A percentile compares a stretch with the other conserved stretches of the same genome.
Conservation (phyloP, 1,140 invertebrate species). For the Trissolcus basalis region DNA sequence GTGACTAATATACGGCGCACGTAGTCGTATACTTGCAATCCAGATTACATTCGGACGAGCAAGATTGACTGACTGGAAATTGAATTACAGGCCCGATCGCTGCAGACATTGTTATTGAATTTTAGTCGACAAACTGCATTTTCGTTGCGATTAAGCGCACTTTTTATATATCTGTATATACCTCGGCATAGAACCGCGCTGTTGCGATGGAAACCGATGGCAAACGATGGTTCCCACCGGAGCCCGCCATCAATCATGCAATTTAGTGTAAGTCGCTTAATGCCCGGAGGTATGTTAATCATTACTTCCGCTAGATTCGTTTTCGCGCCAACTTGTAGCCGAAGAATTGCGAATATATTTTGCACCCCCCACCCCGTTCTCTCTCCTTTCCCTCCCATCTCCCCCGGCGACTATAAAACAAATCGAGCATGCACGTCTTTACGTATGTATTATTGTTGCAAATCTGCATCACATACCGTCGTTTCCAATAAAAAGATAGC, state of each 20-base stretch:
- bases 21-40: constrained; percentile 28
- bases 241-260: constrained; percentile 20
- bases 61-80: constrained; percentile 52
- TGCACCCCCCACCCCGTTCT: not conserved
- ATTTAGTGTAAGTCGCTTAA: constrained; percentile 7
- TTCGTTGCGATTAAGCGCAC: constrained; percentile 18
- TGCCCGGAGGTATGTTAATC: constrained; percentile 35
- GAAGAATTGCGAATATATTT: constrained; percentile 30
- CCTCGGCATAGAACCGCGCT: not conserved
- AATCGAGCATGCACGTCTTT: constrained; percentile 24
- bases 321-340: constrained; percentile 3
- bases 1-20: constrained; percentile 48
- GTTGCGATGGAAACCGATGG: not conserved
- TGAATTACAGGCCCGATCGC: constrained; percentile 42
- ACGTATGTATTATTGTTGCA: constrained; percentile 32
- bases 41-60: constrained; percentile 44
- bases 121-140: constrained; percentile 28
- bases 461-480: constrained; percentile 40
- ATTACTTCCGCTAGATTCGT: constrained; percentile 41
- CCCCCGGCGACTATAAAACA: constrained; percentile 7
- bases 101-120: constrained; percentile 51
- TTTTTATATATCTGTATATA: constrained; percentile 11
- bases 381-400: too few relatives aligned
- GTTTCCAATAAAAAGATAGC: constrained; percentile 49
- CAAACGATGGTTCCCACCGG: not conserved